These are phyloP conservation scores for Cephus pulcher DNA, from an alignment of 2,888 invertebrate genomes.

Conservation along the genomic window DNA sequence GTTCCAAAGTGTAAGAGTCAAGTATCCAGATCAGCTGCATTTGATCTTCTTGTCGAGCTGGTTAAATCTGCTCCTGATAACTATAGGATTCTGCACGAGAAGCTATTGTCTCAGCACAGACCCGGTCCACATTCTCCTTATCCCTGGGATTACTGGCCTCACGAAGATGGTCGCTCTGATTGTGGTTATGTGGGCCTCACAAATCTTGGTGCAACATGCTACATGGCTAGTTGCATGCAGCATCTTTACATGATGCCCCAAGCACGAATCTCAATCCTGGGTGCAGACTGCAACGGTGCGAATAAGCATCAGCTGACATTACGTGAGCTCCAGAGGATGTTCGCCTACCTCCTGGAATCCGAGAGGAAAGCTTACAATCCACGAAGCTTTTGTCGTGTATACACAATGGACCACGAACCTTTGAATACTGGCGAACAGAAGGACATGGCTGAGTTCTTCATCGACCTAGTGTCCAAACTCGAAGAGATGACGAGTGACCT, in stretches of 20 bases:
- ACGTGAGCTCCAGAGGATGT: constrained; percentile 92
- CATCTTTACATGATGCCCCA: constrained; percentile 98
- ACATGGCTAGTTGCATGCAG: constrained; percentile 98
- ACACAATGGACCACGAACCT: constrained; percentile 97
- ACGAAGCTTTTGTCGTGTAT: constrained; percentile 93
- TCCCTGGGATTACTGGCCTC: constrained; percentile 98
- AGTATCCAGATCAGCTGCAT: constrained; percentile 89
- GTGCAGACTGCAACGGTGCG: constrained; percentile 78
- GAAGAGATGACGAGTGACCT: constrained; percentile 95
- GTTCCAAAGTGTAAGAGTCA: constrained; percentile 95
- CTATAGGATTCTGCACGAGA: constrained; percentile 85
- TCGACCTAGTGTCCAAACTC: constrained; percentile 93
- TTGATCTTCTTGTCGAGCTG: constrained; percentile 89
- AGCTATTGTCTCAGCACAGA: constrained; percentile 87
- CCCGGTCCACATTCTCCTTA: constrained; percentile 86
- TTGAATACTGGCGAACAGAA: constrained; percentile 97
- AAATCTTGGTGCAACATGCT: constrained; percentile 95
- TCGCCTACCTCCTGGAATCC: constrained; percentile 92
- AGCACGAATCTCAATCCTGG: constrained; percentile 85
- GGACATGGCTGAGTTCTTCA: constrained; percentile 98
- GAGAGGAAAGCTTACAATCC: constrained; percentile 97
- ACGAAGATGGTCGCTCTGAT: constrained; percentile 93
- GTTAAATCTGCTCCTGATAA: constrained; percentile 88
- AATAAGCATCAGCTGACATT: constrained; percentile 86
- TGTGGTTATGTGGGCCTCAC: constrained; percentile 96